phyloP scores from a whole-genome alignment of 2,888 invertebrate genomes.

The Mycalesis mineus region DNA sequence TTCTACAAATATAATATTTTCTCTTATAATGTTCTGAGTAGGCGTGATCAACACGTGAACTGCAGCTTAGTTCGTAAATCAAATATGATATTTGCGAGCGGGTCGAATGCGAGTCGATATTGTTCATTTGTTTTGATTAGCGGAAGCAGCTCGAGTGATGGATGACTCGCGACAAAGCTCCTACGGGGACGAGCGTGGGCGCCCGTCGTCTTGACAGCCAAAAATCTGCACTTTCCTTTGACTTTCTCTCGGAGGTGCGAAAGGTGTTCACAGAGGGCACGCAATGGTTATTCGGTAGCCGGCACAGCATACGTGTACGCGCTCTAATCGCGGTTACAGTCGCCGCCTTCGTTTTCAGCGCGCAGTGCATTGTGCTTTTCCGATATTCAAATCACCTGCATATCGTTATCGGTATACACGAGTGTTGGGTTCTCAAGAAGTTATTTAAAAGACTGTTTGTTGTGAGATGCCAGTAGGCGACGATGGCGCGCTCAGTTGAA shows the following conservation, averaged over 20 bases:
- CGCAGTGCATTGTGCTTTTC: constrained; percentile 53
- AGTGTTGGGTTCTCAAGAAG: constrained; percentile 40
- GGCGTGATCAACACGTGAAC: not conserved
- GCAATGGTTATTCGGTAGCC: constrained; percentile 74
- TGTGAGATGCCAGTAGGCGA: constrained; percentile 57
- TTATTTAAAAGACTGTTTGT: constrained; percentile 41
- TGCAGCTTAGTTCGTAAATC: not conserved
- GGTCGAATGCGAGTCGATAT: constrained; percentile 7
- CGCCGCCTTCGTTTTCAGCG: constrained; percentile 38
- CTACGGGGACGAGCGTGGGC: constrained; percentile 72
- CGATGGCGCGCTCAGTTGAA: constrained; percentile 53
- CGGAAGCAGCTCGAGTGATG: constrained; percentile 51
- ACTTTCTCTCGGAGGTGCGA: constrained; percentile 78
- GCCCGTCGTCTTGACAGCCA: constrained; percentile 70
- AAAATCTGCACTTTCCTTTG: constrained; percentile 77
- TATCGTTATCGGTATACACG: constrained; percentile 60
- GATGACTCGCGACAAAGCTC: constrained; percentile 71
- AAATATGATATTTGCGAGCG: constrained; percentile 2
- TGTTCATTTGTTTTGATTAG: constrained; percentile 27
- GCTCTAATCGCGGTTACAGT: constrained; percentile 61
- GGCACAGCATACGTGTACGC: constrained; percentile 72
- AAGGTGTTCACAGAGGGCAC: constrained; percentile 72
- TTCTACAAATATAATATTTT: too few relatives aligned
- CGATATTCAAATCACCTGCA: constrained; percentile 76
- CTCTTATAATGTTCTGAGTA: not conserved